Evolutionary conservation across 2,888 invertebrate genomes (phyloP), one percentile per base, ranked within the genome.

Genomic region (Idaea biselata): DNA sequence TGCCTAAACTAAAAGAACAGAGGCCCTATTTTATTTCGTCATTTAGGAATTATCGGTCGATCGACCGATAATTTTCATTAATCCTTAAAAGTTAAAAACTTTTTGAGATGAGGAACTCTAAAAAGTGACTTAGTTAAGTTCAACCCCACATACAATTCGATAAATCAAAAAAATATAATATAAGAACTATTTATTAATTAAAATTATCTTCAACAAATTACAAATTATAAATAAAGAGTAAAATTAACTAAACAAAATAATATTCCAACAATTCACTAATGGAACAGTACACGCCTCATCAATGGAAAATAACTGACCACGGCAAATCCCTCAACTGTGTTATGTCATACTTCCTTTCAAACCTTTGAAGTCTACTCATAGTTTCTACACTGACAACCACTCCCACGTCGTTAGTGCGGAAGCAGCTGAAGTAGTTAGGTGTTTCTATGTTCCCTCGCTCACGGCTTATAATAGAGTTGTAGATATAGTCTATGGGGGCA

Each of bases 281-380:
- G 53, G 53, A 18, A 58, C 54, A 58, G 3, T 31, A 11, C 25
- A 25, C 25, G 5, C 25, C 5, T 11, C 75, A 83, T 71, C 80
- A 79, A 54, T 87, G 81, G 65, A 91, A 91, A 61, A 91, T 87
- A 5, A 89, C 91, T 1, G 91, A 89, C 91, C 91, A 91, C 0
- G 91, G 91, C 60, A 91, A 66, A 58, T 82, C 84, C 16, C 74
- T 84, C 18, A 91, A 69, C 55, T 74, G 81, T 0, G 80, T 83
- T 16, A 91, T 82, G 62, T 80, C 77, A 68, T 85, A 91, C 59
- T 81, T 84, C 58, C 68, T 71, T 61, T 84, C 76, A 18, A 87
- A 87, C 0, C 73, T 74, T 6, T 66, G 60, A 7, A 91, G 73
- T 1, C 63, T 67, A 0, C 63, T 58, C 16, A 87, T 11, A 0